Base-by-base conservation (phyloP, 2,797 vertebrate species). In the Gallinago nigripennis region DNA sequence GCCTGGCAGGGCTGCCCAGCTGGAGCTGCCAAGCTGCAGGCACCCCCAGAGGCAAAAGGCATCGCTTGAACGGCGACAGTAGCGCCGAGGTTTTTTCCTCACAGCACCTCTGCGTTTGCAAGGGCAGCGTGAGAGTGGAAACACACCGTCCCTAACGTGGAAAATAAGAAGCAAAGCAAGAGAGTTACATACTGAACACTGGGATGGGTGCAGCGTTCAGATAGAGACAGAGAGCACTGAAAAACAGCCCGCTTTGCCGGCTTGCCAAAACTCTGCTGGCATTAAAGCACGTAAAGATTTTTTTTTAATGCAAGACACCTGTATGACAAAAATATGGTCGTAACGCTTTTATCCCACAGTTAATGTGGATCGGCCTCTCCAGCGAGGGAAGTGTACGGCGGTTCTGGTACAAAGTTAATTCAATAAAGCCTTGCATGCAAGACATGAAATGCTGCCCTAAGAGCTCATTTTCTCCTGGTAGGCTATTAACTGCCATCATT, bases 61-160 rank as follows among this genome's bases (percentile, higher is more conserved):
- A 25, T 31, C 0, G 0, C 76, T 27, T 30, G 43, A 86, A 58
- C 1, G 0, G 46, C 0, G 0, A 31, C 31, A 19, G 37, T 7
- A 48, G 53, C 1, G 0, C 64, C 0, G 1, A 54, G 23, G 33
- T 8, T 25, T 81, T 79, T 31, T 31, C 84, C 54, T 60, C 51
- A 33, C 53, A 58, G 56, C 2, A 8, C 41, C 60, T 57, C 43
- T 31, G 12, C 13, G 3, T 89, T 63, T 86, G n/a, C 15, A 72
- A 66, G 35, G 30, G 39, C 11, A 8, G 8, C 3, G 8, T 20
- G 41, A 23, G 35, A 64, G 48, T 63, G 48, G 68, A 87, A 80
- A 39, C 23, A 41, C 19, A 11, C 66, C 31, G 28, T 72, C 35
- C 23, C 12, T 56, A 23, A 48, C 0, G 0, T 27, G 51, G 56